Conservation (phyloP, 2,113 vertebrate species). For the Murina feae region DNA sequence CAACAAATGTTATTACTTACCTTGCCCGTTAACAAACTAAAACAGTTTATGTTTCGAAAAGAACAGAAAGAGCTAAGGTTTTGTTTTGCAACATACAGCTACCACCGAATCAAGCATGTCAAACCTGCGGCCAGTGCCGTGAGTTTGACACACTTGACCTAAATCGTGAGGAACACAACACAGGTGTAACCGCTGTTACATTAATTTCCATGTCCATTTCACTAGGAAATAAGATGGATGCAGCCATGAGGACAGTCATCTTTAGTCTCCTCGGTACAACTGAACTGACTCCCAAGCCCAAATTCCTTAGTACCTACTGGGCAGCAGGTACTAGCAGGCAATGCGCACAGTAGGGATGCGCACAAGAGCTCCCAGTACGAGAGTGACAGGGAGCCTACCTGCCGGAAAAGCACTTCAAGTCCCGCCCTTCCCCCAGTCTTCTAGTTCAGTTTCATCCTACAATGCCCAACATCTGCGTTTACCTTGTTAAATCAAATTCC, state of each 20-base stretch:
- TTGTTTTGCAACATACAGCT: neutral
- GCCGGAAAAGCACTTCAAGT: neutral
- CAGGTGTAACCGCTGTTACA: neutral
- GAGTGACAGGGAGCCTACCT: too few relatives aligned
- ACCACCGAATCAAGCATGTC: neutral
- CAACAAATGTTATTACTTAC: neutral
- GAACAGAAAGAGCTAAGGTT: neutral
- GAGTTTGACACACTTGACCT: too few relatives aligned
- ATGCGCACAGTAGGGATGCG: fast-evolving
- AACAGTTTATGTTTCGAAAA: neutral
- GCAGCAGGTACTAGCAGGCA: neutral
- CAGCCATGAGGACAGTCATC: neutral
- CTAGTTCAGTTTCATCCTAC: neutral
- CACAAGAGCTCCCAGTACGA: fast-evolving
- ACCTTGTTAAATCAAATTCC: slow-evolving; percentile 1
- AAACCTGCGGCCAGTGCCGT: too few relatives aligned
- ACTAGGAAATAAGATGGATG: neutral
- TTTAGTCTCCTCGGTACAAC: neutral
- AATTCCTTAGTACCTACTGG: neutral
- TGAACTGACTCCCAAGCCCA: neutral
- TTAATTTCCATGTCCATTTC: neutral
- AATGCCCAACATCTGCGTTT: neutral
- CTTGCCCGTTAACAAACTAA: neutral
- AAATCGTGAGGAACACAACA: neutral
- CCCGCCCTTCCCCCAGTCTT: neutral